Evolutionary conservation across 2,113 vertebrate species (phyloP), one percentile per base, ranked within the genome.

Genomic region (Urocolius indicus): DNA sequence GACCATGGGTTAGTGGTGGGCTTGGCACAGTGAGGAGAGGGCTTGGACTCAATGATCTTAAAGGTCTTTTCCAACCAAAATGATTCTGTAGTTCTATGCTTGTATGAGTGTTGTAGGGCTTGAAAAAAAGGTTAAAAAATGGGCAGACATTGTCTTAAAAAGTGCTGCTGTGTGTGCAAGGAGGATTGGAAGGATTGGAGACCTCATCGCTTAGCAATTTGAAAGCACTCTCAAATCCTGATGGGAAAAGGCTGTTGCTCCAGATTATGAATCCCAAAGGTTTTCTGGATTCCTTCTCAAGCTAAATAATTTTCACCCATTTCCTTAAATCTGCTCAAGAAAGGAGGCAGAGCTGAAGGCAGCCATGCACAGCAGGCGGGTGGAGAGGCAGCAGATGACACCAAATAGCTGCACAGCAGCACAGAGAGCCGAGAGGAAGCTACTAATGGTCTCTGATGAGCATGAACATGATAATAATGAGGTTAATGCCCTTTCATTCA

Each of bases 401-500:
- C 69, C 69, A 77, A 18, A 74, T 26, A 92, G 82, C 59, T n/a
- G 5, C 78, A 36, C 18, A 1, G 17, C 43, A 74, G 51, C 78
- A n/a, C 16, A 5, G 77, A 55, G 38, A 79, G 61, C 79, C 27
- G 6, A 68, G 67, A 29, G 78, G 32, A 81, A 85, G 78, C 27
- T 63, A 11, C 62, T 87, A 85, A 92, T 92, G 67, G 74, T 57
- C 89, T 93, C 89, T 96, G 92, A 95, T 89, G 81, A 75, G 74
- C 41, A 67, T 2, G 4, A 74, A 81, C 8, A 3, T 68, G 36
- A 62, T 80, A 93, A 74, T 91, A 89, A 93, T 94, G 94, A 95
- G 81, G 87, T 96, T 94, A 90, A 87, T 94, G 83, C 80, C 86
- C 94, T 94, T 96, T 84, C 92, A 76, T 87, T 95, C 87, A 97